These are phyloP conservation scores for Podotricha telesiphe DNA, from an alignment of 2,888 invertebrate genomes.

Conservation along the genomic window DNA sequence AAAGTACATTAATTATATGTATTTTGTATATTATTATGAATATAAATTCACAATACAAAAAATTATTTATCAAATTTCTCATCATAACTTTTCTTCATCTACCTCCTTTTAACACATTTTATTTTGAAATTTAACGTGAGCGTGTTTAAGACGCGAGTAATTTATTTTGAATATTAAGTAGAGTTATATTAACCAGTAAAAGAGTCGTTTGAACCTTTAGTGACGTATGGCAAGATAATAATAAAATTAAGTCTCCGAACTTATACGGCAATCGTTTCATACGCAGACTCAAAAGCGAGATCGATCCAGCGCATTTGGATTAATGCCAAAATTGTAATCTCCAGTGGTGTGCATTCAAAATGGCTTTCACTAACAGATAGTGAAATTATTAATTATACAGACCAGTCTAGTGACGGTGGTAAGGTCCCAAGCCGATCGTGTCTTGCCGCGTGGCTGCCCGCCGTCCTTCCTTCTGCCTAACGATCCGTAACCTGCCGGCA, in stretches of 20 bases:
- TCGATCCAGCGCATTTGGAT: slow-evolving; percentile 78
- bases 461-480: slow-evolving; percentile 80
- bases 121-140: not conserved
- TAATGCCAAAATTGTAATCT: slow-evolving; percentile 68
- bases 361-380: slow-evolving; percentile 46
- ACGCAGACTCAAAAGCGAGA: slow-evolving; percentile 67
- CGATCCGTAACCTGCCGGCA: slow-evolving; percentile 77
- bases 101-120: not conserved
- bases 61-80: not conserved
- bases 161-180: not conserved
- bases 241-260: slow-evolving; percentile 47
- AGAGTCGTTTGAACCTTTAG: slow-evolving; percentile 6
- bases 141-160: not conserved
- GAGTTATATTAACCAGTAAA: not conserved
- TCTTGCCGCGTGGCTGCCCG: slow-evolving; percentile 74
- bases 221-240: slow-evolving; percentile 18
- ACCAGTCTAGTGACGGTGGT: slow-evolving; percentile 83
- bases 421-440: slow-evolving; percentile 85
- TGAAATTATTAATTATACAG: slow-evolving; percentile 62
- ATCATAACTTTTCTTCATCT: not conserved
- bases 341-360: slow-evolving; percentile 59
- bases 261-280: slow-evolving; percentile 63
- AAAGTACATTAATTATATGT: too few relatives aligned
- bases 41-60: not conserved
- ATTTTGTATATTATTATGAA: too few relatives aligned